phyloP scores from a whole-genome alignment of 2,797 vertebrate genomes.

The Sebastes iracundus region DNA sequence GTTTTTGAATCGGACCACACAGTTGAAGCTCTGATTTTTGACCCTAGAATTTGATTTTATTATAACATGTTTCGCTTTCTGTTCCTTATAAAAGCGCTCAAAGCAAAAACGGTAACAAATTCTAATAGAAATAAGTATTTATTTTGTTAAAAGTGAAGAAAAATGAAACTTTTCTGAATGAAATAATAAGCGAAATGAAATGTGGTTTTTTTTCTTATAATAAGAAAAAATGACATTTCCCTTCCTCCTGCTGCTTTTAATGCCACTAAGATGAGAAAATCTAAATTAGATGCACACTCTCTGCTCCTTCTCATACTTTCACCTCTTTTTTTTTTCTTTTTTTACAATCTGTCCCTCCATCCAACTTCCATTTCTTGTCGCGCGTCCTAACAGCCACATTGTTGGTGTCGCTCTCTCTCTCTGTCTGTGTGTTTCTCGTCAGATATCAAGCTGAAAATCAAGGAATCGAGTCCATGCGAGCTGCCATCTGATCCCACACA shows the following conservation, averaged over 20 bases:
- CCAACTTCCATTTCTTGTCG: conserved; percentile 47
- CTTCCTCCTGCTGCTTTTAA: conserved; percentile 32
- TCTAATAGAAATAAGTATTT: conserved; percentile 1
- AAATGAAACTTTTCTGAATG: conserved; percentile 56
- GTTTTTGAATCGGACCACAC: conserved; percentile 56
- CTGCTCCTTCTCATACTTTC: conserved; percentile 36
- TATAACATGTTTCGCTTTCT: conserved; percentile 1
- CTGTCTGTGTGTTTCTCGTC: conserved; percentile 87
- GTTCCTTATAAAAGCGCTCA: conserved; percentile 13
- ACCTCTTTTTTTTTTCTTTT: not conserved
- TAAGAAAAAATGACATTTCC: conserved; percentile 23
- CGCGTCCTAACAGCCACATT: conserved; percentile 77
- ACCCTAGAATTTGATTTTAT: conserved; percentile 36
- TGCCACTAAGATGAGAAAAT: conserved; percentile 45
- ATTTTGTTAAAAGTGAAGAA: not conserved
- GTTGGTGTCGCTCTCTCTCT: conserved; percentile 29
- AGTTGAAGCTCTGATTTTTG: conserved; percentile 14
- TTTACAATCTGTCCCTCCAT: conserved; percentile 27
- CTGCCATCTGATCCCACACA: conserved; percentile 94
- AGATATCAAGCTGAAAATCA: conserved; percentile 90
- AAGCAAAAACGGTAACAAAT: not conserved
- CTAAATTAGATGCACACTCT: conserved; percentile 48
- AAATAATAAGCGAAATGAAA: conserved; percentile 7
- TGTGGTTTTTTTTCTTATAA: conserved; percentile 2
- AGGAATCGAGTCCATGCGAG: conserved; percentile 95